These are phyloP conservation scores for Silvanus unidentatus DNA, from an alignment of 2,888 invertebrate species.

Conservation along the genomic window DNA sequence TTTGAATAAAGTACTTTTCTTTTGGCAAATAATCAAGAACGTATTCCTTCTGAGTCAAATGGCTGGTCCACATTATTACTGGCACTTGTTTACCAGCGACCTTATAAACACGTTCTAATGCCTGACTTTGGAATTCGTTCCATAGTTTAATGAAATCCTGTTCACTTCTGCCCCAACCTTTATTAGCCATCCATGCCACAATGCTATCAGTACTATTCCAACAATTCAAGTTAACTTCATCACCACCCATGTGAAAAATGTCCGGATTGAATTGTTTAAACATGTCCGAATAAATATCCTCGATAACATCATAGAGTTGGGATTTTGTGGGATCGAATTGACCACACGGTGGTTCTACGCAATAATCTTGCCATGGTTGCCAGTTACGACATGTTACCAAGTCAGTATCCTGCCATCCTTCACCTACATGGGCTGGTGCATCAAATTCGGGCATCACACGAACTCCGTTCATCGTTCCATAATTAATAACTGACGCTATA, in stretches of 20 bases:
- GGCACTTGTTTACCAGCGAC: constrained; percentile 52
- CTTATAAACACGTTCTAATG: constrained; percentile 54
- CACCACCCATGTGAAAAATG: constrained; percentile 85
- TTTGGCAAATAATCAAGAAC: constrained; percentile 63
- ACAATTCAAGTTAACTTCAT: constrained; percentile 65
- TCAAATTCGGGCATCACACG: constrained; percentile 88
- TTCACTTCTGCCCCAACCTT: constrained; percentile 52
- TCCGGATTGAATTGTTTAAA: constrained; percentile 64
- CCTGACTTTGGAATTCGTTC: constrained; percentile 69
- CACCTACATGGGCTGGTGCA: constrained; percentile 84
- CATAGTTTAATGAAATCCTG: constrained; percentile 62
- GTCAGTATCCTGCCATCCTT: constrained; percentile 72
- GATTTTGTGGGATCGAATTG: constrained; percentile 72
- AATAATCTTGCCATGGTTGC: constrained; percentile 66
- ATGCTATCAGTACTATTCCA: constrained; percentile 71
- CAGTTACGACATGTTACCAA: constrained; percentile 65
- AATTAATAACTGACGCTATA: constrained; percentile 24
- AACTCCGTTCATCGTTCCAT: constrained; percentile 57
- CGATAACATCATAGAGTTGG: constrained; percentile 60
- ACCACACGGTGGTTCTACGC: constrained; percentile 82
- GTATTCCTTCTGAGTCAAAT: constrained; percentile 61
- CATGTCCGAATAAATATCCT: constrained; percentile 72
- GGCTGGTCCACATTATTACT: constrained; percentile 76
- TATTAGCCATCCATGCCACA: constrained; percentile 59
- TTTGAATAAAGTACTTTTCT: constrained; percentile 73